Percentiles rank a stretch among this genome's conserved stretches.
Evolutionary conservation across 2,113 vertebrate genomes (phyloP).

Genomic region (Canis aureus): DNA sequence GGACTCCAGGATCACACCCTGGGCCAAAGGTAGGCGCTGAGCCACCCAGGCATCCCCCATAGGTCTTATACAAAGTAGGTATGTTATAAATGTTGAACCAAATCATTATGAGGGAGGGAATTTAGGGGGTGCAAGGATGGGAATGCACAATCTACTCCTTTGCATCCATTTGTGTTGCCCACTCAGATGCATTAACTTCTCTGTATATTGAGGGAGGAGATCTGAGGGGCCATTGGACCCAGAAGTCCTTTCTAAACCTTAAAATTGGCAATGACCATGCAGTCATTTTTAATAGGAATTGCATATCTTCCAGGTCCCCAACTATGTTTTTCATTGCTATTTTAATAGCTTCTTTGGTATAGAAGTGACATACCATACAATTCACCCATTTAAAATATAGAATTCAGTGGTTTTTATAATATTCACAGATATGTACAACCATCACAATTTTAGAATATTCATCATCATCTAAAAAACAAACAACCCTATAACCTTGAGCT

Average conservation of each 20-base stretch:
- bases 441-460: constrained; percentile 15
- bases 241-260: constrained; percentile 14
- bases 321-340: constrained; percentile 1
- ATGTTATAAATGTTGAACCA: not conserved
- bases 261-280: not conserved
- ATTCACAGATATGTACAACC: not conserved
- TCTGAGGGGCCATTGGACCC: not conserved
- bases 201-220: not conserved
- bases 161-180: not conserved
- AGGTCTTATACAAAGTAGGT: not conserved
- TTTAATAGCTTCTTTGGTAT: constrained; percentile 8
- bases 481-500: not conserved
- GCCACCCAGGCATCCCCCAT: too few species aligned
- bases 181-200: not conserved
- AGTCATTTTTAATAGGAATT: constrained; percentile 23
- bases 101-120: not conserved
- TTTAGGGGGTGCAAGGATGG: not conserved
- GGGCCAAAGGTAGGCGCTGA: too few species aligned
- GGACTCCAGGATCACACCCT: too few species aligned
- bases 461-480: constrained; percentile 25
- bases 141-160: not conserved
- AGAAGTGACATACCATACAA: not conserved
- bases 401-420: constrained; percentile 30
- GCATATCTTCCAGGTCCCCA: not conserved
- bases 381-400: constrained; percentile 2